Evolutionary conservation across 2,888 invertebrate species (phyloP), one percentile per base, ranked within the genome.

Genomic region (Hedychridium roseum): DNA sequence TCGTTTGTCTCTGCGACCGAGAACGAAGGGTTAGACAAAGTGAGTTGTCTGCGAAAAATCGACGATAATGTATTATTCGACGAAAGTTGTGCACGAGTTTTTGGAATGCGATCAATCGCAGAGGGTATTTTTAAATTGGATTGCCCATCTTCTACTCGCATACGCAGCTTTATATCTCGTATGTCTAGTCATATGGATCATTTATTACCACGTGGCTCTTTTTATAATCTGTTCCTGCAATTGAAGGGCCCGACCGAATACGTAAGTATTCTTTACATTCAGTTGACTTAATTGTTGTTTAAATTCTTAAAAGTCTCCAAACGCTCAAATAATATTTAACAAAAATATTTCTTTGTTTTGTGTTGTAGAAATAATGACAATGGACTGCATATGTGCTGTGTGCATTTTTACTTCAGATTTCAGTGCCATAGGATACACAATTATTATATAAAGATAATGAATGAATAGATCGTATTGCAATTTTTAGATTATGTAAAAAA

Each of bases 161-260:
- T 73, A 71, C 36, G 63, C 65, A 5, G 50, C 64, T 1, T 32
- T 70, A 7, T 64, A 70, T 42, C 40, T 72, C 6, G 66, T 73
- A 56, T 57, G 59, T 36, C 52, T 46, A 14, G 52, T 64, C 16
- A 67, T 74, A 50, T 62, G 66, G 38, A 71, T 74, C 34, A 73
- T 74, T 43, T 73, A 74, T 57, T 73, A 74, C 35, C 66, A 74
- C 42, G 55, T 59, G 1, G 69, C 68, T 21, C 44, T 74, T 1
- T 49, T 72, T 7, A 54, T 74, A 37, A 65, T 74, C 34, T 72
- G 72, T 38, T 68, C 69, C 3, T 54, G 55, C 26, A 37, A 51
- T 39, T 66, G 52, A 53, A 3, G 35, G 16, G 28, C 23, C 9
- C 9, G 23, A 5, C 23, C 5, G 23, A 6, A 23, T 23, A 23